Evolutionary conservation across 2,113 vertebrate species (phyloP).

Genomic region (Melanerpes formicivorus): DNA sequence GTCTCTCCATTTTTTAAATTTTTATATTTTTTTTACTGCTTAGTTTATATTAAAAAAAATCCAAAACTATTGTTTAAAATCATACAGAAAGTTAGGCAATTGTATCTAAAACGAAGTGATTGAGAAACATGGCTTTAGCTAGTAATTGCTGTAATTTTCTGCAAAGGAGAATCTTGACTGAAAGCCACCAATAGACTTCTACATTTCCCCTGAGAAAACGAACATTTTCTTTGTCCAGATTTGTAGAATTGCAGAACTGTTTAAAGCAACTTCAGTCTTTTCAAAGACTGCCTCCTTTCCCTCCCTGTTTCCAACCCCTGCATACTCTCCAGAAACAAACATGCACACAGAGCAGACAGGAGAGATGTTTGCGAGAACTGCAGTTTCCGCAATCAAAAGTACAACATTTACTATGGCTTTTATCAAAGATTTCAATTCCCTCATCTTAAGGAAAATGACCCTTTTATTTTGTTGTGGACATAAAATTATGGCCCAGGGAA

Average conservation of each 20-base stretch:
- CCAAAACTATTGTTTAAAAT: not conserved
- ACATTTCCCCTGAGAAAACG: not conserved
- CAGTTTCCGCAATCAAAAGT: constrained; percentile 86
- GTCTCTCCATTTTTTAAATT: not conserved
- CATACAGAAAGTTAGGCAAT: not conserved
- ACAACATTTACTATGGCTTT: constrained; percentile 89
- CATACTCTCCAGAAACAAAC: not conserved
- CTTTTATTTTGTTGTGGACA: constrained; percentile 99
- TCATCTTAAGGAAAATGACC: constrained; percentile 93
- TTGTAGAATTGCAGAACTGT: not conserved
- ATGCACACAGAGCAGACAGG: constrained; percentile 63
- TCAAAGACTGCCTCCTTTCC: constrained; percentile 1
- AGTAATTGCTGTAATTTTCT: not conserved
- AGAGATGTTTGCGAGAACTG: constrained; percentile 78
- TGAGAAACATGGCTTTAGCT: not conserved
- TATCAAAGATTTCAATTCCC: constrained; percentile 95
- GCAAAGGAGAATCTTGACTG: not conserved
- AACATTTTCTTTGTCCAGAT: not conserved
- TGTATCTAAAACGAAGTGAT: not conserved
- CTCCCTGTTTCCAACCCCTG: not conserved
- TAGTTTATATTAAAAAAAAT: not conserved
- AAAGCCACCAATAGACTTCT: not conserved
- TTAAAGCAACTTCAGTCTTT: constrained; percentile 46
- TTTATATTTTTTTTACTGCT: not conserved
- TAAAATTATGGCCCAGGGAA: constrained; percentile 98